Conservation (phyloP, 92 coral and sea anemone species). For the Epizoanthus rinbou region DNA sequence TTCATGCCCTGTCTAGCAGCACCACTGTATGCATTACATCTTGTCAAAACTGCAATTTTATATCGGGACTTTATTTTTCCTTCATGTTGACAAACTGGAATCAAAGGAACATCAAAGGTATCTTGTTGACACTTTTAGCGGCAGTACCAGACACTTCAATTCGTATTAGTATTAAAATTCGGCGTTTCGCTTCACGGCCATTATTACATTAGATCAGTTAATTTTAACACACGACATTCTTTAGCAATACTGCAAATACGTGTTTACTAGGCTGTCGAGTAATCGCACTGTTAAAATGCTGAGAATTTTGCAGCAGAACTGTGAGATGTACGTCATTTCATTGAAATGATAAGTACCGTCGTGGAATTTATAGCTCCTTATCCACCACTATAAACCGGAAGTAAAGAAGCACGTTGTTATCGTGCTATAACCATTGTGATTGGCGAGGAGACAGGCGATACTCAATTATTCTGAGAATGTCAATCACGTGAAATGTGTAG, state of each 20-base stretch:
- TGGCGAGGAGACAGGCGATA: conserved; percentile 29
- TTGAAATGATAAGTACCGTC: neutral
- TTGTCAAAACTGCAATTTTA: conserved; percentile 29
- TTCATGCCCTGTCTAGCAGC: neutral
- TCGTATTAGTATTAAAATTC: neutral
- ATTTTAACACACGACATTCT: neutral
- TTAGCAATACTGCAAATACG: neutral
- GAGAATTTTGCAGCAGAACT: neutral
- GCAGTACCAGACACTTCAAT: neutral
- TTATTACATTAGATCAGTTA: neutral
- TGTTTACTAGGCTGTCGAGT: neutral
- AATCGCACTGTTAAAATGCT: neutral
- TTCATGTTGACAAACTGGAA: conserved; percentile 21
- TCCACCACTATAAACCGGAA: conserved; percentile 28
- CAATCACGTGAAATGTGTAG: conserved; percentile 37
- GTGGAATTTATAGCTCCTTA: neutral
- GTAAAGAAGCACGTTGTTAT: neutral
- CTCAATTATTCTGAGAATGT: conserved; percentile 42
- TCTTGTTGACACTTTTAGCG: neutral
- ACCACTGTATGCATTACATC: conserved; percentile 6
- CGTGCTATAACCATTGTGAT: conserved; percentile 24
- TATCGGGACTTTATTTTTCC: neutral
- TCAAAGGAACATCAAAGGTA: conserved; percentile 10
- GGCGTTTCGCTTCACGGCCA: neutral
- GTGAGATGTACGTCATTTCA: conserved; percentile 1